Evolutionary conservation across 1,140 invertebrate species (phyloP).

Genomic region (Drosophila aff.): DNA sequence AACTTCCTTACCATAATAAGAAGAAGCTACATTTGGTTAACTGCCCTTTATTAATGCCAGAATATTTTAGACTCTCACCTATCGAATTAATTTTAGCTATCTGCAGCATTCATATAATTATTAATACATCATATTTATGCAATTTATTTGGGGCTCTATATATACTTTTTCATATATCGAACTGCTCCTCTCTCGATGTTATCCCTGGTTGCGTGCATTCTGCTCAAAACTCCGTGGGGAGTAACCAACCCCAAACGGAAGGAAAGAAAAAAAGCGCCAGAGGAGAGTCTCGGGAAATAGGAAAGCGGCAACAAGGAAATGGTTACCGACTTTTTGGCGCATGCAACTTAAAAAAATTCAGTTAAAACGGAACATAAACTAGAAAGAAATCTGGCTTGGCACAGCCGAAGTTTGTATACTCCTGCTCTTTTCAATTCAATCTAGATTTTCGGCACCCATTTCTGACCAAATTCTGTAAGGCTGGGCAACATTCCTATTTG

Average conservation of each 20-base stretch:
- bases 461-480: too few species aligned
- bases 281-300: neutral
- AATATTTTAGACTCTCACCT: too few species aligned
- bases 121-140: neutral
- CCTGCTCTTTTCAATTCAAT: too few species aligned
- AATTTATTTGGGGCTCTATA: too few species aligned
- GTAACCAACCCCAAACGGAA: neutral
- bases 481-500: too few species aligned
- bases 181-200: too few species aligned
- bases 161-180: too few species aligned
- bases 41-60: neutral
- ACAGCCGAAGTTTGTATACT: neutral
- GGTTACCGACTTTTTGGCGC: slow-evolving; percentile 8
- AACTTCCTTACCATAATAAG: neutral
- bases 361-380: neutral
- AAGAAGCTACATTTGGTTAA: neutral
- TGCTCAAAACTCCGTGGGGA: neutral
- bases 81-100: neutral
- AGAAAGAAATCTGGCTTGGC: neutral
- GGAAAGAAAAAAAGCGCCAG: neutral
- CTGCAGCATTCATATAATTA: neutral
- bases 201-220: slow-evolving; percentile 1
- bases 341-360: too few species aligned
- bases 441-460: too few species aligned
- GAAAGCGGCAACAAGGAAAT: slow-evolving; percentile 8